Evolutionary conservation across 1,140 invertebrate genomes (phyloP), one percentile per base, ranked within the genome.

Genomic region (Dendrolimus kikuchii): DNA sequence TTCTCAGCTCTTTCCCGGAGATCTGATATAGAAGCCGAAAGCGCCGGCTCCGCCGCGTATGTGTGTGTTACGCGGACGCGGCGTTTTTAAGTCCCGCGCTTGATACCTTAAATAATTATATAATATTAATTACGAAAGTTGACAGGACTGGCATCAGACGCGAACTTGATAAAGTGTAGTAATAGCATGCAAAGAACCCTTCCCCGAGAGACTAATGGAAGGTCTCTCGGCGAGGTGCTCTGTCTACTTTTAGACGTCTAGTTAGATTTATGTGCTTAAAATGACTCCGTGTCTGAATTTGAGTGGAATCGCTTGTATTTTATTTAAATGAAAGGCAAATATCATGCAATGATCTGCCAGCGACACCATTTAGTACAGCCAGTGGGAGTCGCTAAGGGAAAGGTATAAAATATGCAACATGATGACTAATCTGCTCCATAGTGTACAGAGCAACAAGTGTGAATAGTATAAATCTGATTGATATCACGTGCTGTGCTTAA

Each of bases 361-460:
- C 77, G 81, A 81, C 77, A 81, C 71, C 74, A 66, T 68, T 74
- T 23, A 23, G 23, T 23, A 75, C 73, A 82, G 77, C 76, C 76
- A 80, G 64, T 72, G 74, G 70, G 61, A 71, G 69, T 77, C 78
- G 77, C 81, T 81, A 82, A 78, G 81, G 82, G 83, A 86, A 86
- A 86, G 83, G 83, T 86, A 86, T 86, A 86, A 86, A 86, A 86
- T 86, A 86, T 83, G 81, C 68, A 74, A 70, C 62, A 76, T 78
- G 74, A 81, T 78, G 76, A 73, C 67, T 74, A 68, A 73, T 73
- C 77, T 80, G 77, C 75, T 81, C 75, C 63, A 71, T 62, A 71
- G 74, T 78, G 74, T 73, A 66, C 63, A 64, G 70, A 74, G 69
- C 70, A 66, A 68, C 55, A 71, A 64, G 68, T 77, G 72, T 78